Evolutionary conservation across 2,113 vertebrate genomes (phyloP), one percentile per base, ranked within the genome.

Genomic region (Leptodactylus fuscus): DNA sequence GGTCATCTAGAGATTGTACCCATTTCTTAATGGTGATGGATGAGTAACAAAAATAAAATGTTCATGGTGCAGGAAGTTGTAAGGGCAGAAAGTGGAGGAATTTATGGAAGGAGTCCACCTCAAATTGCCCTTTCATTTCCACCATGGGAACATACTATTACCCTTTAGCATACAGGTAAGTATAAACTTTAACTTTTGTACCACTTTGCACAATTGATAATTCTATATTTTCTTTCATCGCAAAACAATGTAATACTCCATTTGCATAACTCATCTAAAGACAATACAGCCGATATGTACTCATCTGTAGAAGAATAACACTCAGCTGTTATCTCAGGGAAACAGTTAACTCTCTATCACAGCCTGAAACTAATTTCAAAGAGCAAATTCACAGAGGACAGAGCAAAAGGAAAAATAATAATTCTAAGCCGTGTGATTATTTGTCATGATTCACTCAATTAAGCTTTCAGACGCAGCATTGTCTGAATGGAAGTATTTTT

Each of bases 341-440:
- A 81, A 81, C 41, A 49, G 79, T 81, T 67, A 81, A 81, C 79
- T 48, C 36, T 80, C 53, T 38, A 88, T 83, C 58, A 58, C 16
- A 88, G 73, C 88, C 1, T 87, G 81, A 87, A 87, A 0, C 73
- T 87, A 58, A 86, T 0, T 55, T 81, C 76, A 49, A 85, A 3
- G 9, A 84, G 2, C 49, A 83, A 11, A 5, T 29, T 89, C 20
- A 73, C 2, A 29, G 46, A 0, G 12, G 87, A 88, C 49, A 18
- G 22, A 83, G 86, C 46, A 51, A 55, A 87, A 83, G 75, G 53
- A 71, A 38, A 36, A 12, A 16, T 65, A 49, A 85, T 81, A 78
- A 77, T 77, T 5, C 38, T 49, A 88, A 36, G 77, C 53, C 15
- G 49, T 34, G 27, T 76, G 74, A 76, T 76, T 87, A 7, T 44